Evolutionary conservation across 1,140 invertebrate species (phyloP).

Genomic region (Chlorops oryzae): DNA sequence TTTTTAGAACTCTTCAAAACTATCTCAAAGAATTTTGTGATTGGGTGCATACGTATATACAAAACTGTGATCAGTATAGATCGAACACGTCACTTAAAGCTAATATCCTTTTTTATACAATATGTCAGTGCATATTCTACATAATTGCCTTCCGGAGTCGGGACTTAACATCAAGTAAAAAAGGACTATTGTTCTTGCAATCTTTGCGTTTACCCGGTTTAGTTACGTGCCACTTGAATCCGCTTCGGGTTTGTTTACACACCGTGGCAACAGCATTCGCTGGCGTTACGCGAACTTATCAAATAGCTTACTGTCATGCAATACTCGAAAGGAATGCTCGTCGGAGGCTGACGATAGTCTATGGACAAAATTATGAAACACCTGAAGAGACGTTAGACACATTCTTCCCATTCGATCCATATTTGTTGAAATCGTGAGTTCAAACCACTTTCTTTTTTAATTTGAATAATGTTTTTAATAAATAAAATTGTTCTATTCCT

Average conservation of each 20-base stretch:
- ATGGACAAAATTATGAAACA: constrained; percentile 47
- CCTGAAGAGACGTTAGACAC: constrained; percentile 55
- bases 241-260: constrained; percentile 69
- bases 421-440: constrained; percentile 53
- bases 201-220: constrained; percentile 77
- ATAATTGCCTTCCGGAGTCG: constrained; percentile 80
- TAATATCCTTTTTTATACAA: constrained; percentile 81
- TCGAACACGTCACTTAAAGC: constrained; percentile 54
- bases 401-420: constrained; percentile 80
- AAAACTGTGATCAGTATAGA: constrained; percentile 50
- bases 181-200: constrained; percentile 70
- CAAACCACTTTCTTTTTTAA: background rate
- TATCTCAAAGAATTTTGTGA: constrained; percentile 59
- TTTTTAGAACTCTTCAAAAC: constrained; percentile 52
- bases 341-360: constrained; percentile 56
- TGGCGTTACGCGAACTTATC: constrained; percentile 74
- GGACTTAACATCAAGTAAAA: constrained; percentile 68
- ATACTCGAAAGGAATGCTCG: constrained; percentile 80
- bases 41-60: constrained; percentile 73
- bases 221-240: constrained; percentile 78
- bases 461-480: constrained; percentile 1
- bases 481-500: background rate
- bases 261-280: constrained; percentile 79
- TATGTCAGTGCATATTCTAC: constrained; percentile 88
- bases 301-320: constrained; percentile 86